Base-by-base conservation (phyloP, 2,888 invertebrate species). In the Caenorhabditis parvicauda region DNA sequence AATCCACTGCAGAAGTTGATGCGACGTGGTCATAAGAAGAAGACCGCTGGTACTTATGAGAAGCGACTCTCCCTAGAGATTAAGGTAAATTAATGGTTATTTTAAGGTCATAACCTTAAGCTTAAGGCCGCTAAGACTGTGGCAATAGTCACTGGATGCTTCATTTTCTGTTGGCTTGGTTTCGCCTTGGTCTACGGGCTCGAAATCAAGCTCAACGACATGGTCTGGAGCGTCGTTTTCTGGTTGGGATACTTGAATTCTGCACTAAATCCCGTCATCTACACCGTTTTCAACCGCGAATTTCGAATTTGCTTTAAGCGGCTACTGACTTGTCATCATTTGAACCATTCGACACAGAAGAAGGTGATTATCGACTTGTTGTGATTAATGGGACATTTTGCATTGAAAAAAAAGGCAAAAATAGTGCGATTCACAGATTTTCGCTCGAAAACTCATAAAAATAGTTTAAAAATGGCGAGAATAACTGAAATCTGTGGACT, bases 171-270 rank as follows among this genome's bases (percentile, higher is more conserved):
- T 83, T 96, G 95, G 95, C 86, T 92, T 54, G 94, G 94, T 0
- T 95, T 95, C 85, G 82, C 83, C 53, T 93, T 95, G 14, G 61
- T 76, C 46, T 79, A 79, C 60, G 77, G 77, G 2, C 54, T 74
- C 45, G 64, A 69, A 39, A 66, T 77, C 50, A 55, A 79, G 32
- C 68, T 71, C 3, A 72, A 74, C 53, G 72, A 74, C 39, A 69
- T 70, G 7, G 64, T 64, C 29, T 73, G 95, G 9, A 84, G 91
- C 12, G 87, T 94, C 27, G 87, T 93, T 21, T 94, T 95, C 84
- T 96, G 95, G 94, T 86, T 96, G 64, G 96, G 95, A 1, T 95
- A 95, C 83, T 92, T 92, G 84, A 95, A 95, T 83, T 92, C 92
- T 1, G 94, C 93, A 3, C 89, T 94, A 71, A 95, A 94, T 82